Base-by-base conservation (phyloP, 1,140 invertebrate species). In the Zophobas atratus region DNA sequence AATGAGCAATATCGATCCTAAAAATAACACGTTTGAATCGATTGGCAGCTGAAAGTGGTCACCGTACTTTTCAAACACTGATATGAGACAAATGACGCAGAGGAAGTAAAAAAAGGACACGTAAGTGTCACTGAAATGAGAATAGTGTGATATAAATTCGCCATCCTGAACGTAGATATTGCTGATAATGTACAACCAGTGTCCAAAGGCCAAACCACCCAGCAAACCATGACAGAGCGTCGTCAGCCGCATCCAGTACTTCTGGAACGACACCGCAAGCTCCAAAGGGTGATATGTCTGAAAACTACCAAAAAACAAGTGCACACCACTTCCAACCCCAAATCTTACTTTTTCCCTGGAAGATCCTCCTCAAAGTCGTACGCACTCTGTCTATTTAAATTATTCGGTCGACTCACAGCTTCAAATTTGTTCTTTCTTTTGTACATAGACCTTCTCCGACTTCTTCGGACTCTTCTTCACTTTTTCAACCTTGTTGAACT, bases 361-460 rank as follows among this genome's bases (percentile, higher is more conserved):
- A 79, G 78, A 38, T 78, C 81, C 5, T 79, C 57, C 49, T 82
- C 80, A 63, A 79, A 75, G 75, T 83, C 82, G 67, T 81, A 75
- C n/a, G 81, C 79, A 20, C 51, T 77, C 46, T 79, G 79, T 36
- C 81, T 80, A 57, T 76, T 81, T 33, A 81, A 56, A 39, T 75
- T 55, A 2, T 33, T 80, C 6, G 79, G 80, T 41, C 75, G 79
- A 6, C 48, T 75, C 3, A 71, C 63, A 51, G 80, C 79, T 73
- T 86, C 85, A 63, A 86, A 86, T 72, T 81, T 84, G 41, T 84
- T 84, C 60, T 85, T 85, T 85, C 48, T 84, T 84, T 53, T 86
- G 85, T 32, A 86, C 81, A 75, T 86, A 86, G 6, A 86, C 49
- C 63, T 84, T 86, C 63, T 86, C 85, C 1, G 79, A 80, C 53